Conservation (phyloP, 2,888 invertebrate species). For the Ectemnius cavifrons region DNA sequence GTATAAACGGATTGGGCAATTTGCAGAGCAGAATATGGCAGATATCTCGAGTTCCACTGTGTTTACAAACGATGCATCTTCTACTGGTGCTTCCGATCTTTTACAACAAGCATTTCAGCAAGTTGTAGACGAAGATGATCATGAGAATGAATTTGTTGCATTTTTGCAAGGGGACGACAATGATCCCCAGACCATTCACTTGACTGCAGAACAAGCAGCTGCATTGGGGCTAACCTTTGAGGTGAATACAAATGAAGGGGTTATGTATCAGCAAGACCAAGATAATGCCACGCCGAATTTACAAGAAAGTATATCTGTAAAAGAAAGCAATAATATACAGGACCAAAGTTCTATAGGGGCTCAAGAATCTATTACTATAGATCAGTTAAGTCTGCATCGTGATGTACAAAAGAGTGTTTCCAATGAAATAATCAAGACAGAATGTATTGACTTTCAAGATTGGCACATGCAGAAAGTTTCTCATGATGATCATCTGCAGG, state of each 20-base stretch:
- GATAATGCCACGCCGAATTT: slow-evolving; percentile 33
- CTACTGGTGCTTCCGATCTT: slow-evolving; percentile 68
- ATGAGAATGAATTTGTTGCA: slow-evolving; percentile 71
- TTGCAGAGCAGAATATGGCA: slow-evolving; percentile 60
- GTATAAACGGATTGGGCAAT: slow-evolving; percentile 23
- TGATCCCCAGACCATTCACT: slow-evolving; percentile 72
- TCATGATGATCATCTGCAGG: slow-evolving; percentile 21
- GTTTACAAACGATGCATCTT: slow-evolving; percentile 69
- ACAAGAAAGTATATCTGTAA: slow-evolving; percentile 25
- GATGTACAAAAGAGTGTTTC: slow-evolving; percentile 37
- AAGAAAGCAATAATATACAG: slow-evolving; percentile 38
- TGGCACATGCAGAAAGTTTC: slow-evolving; percentile 50
- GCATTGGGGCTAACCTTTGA: slow-evolving; percentile 75
- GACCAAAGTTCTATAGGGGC: slow-evolving; percentile 31
- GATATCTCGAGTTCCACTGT: slow-evolving; percentile 65
- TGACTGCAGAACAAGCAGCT: slow-evolving; percentile 74
- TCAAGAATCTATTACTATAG: slow-evolving; percentile 44
- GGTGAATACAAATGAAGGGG: slow-evolving; percentile 62
- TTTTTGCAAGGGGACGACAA: slow-evolving; percentile 69
- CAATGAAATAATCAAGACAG: slow-evolving; percentile 36
- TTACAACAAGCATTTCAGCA: slow-evolving; percentile 73
- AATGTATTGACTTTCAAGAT: slow-evolving; percentile 49
- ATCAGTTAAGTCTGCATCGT: slow-evolving; percentile 46
- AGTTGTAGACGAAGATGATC: slow-evolving; percentile 70
- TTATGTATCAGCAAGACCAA: slow-evolving; percentile 58